Evolutionary conservation across 2,797 vertebrate genomes (phyloP).

Genomic region (Squalus acanthias): DNA sequence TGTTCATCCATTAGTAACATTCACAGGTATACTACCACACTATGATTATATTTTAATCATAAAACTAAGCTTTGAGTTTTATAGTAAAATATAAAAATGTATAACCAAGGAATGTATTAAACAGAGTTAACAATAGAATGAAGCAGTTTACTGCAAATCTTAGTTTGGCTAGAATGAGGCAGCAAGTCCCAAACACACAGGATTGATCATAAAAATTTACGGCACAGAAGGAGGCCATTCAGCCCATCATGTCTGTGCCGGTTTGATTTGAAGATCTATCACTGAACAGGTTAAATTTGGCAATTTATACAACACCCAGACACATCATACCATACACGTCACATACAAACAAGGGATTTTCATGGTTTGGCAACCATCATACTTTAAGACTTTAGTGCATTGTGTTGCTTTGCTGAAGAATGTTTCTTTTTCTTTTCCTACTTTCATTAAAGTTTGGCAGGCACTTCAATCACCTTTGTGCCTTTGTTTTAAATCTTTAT

Average conservation of each 20-base stretch:
- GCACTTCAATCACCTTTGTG: neutral
- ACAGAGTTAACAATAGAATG: neutral
- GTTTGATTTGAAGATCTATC: neutral
- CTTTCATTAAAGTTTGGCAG: slow-evolving; percentile 21
- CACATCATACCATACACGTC: neutral
- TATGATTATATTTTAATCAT: slow-evolving; percentile 28
- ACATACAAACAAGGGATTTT: neutral
- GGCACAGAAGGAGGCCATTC: too few species aligned
- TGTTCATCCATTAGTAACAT: neutral
- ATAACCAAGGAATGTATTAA: slow-evolving; percentile 17
- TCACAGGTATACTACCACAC: neutral
- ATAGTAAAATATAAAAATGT: slow-evolving; percentile 15
- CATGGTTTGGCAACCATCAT: neutral
- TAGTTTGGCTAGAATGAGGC: neutral
- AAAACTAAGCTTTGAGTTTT: slow-evolving; percentile 28
- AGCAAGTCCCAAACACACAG: neutral
- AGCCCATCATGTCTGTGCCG: too few species aligned
- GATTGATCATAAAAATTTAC: too few species aligned
- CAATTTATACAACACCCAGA: neutral
- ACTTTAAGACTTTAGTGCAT: slow-evolving; percentile 28
- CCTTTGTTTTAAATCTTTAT: slow-evolving; percentile 24
- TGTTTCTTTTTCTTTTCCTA: neutral
- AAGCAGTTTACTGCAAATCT: slow-evolving; percentile 9
- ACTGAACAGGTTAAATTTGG: neutral
- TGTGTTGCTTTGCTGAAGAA: slow-evolving; percentile 16